Conservation (phyloP, 2,888 invertebrate genomes). For the Oithona nana region DNA sequence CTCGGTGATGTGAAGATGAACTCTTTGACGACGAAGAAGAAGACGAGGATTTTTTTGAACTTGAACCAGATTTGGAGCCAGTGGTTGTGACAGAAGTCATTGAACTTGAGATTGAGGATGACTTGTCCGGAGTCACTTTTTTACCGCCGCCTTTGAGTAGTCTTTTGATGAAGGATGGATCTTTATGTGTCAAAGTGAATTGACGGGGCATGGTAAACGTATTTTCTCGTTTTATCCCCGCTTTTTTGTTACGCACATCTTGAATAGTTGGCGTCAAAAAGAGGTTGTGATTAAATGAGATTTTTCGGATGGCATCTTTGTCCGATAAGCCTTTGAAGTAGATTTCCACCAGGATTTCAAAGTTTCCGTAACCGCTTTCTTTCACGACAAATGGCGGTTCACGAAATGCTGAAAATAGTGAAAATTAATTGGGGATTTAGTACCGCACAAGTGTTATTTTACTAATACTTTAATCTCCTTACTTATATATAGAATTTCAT, state of each 20-base stretch:
- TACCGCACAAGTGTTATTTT: neutral
- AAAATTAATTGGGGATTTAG: neutral
- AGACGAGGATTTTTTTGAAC: neutral
- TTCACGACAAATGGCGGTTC: constrained; percentile 1
- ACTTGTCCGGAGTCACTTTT: too few relatives aligned
- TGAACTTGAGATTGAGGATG: neutral
- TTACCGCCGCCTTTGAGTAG: neutral
- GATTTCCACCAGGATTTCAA: constrained; percentile 4
- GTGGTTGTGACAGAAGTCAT: neutral
- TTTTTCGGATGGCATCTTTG: neutral
- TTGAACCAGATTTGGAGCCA: neutral
- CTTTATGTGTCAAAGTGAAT: neutral
- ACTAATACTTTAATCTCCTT: neutral
- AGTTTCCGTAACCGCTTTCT: constrained; percentile 10
- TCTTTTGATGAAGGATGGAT: neutral
- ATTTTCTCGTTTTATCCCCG: neutral
- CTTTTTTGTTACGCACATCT: neutral
- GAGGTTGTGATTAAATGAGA: neutral
- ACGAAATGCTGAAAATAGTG: neutral
- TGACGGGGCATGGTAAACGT: neutral
- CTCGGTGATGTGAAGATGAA: neutral
- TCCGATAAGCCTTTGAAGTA: constrained; percentile 12
- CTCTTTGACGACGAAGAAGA: neutral
- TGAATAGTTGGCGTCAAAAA: neutral
- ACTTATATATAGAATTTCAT: neutral